These are phyloP conservation scores for Tachycineta bicolor DNA, from an alignment of 2,113 vertebrate genomes.

Conservation along the genomic window DNA sequence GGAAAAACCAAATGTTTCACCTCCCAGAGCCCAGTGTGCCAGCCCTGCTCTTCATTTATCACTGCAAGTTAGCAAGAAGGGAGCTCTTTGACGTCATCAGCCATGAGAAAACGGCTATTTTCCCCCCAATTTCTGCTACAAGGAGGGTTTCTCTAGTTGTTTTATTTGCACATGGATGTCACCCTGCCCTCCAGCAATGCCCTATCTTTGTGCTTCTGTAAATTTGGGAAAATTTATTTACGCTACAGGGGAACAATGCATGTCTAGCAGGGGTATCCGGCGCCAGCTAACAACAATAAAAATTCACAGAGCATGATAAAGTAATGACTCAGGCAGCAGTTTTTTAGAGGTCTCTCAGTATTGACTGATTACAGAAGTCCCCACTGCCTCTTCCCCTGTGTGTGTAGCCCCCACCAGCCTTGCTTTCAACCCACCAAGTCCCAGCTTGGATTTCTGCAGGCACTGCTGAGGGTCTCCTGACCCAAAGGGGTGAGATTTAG, in stretches of 20 bases:
- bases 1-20: not conserved
- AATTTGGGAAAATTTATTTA: constrained; percentile 58
- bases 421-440: not conserved
- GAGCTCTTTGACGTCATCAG: constrained; percentile 37
- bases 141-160: constrained; percentile 20
- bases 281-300: constrained; percentile 70
- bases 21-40: not conserved
- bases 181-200: constrained; percentile 56
- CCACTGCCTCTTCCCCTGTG: not conserved
- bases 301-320: constrained; percentile 35
- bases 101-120: constrained; percentile 19
- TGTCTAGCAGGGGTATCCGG: constrained; percentile 49
- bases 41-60: constrained; percentile 11
- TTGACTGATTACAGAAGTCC: constrained; percentile 9
- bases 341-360: constrained; percentile 27
- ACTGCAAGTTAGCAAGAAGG: not conserved
- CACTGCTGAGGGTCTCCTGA: not conserved
- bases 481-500: not conserved
- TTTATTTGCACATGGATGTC: constrained; percentile 49
- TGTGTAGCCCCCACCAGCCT: not conserved
- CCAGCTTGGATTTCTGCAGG: not conserved
- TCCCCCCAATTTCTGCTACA: not conserved
- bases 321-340: constrained; percentile 31
- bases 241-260: constrained; percentile 51
- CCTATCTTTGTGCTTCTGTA: constrained; percentile 44